A percentile compares a stretch with the other conserved stretches of the same genome.
Evolutionary conservation across 2,888 invertebrate genomes (phyloP).

Genomic region (Cremastinae sp.): DNA sequence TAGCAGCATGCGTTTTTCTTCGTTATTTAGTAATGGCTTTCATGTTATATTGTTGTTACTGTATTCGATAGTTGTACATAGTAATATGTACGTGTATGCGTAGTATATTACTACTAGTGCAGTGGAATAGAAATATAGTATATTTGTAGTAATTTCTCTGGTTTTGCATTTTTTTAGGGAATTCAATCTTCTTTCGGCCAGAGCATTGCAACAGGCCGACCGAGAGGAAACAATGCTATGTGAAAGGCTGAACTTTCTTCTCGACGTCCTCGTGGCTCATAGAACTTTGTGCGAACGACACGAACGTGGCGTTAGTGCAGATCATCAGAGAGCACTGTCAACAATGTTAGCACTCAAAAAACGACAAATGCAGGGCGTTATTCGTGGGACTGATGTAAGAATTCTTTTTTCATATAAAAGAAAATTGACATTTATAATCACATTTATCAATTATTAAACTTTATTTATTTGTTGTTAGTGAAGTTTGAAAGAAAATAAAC

Average conservation of each 20-base stretch:
- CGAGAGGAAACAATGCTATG: constrained; percentile 82
- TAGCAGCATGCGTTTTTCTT: too few species aligned
- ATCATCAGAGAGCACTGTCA: constrained; percentile 83
- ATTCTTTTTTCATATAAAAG: too few species aligned
- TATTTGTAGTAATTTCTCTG: too few species aligned
- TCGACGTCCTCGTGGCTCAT: constrained; percentile 82
- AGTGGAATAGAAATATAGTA: too few species aligned
- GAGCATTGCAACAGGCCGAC: constrained; percentile 81
- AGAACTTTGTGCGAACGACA: constrained; percentile 84
- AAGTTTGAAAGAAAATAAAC: background rate
- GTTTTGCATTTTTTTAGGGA: constrained; percentile 76
- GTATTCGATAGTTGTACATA: too few species aligned
- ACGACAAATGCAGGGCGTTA: constrained; percentile 84
- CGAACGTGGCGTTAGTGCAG: constrained; percentile 83
- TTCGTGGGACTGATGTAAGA: constrained; percentile 83
- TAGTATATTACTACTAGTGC: too few species aligned
- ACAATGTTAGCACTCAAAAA: constrained; percentile 84
- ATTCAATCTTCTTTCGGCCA: constrained; percentile 80
- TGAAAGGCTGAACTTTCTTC: constrained; percentile 81
- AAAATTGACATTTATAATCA: too few species aligned
- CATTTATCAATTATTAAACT: too few species aligned
- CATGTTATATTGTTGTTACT: too few species aligned
- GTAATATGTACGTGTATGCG: too few species aligned
- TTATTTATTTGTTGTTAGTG: background rate
- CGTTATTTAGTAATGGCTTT: too few species aligned